Base-by-base conservation (phyloP, 1,140 invertebrate species). In the Heliconius melpomene region DNA sequence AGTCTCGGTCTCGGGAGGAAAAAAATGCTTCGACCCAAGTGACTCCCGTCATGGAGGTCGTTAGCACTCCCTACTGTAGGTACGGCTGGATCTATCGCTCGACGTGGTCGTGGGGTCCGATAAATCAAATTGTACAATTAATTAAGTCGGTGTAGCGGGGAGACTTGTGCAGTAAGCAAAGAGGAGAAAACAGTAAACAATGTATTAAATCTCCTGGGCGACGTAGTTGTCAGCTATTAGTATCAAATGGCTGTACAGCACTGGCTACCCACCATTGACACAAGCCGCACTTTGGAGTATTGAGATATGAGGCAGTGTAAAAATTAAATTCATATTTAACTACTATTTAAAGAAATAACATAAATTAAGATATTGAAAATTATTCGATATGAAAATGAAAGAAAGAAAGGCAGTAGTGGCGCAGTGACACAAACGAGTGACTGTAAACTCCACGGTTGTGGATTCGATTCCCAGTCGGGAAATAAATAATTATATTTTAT, bases 1-100 rank as follows among this genome's bases (percentile, higher is more conserved):
- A 60, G 54, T 60, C 54, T 60, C 60, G 60, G n/a, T 36, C 70
- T 54, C 76, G n/a, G 78, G 78, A 75, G 57, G n/a, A n/a, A 71
- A 73, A 79, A 79, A 79, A 79, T 13, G 16, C 16, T 54, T 72
- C 50, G 71, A 26, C 71, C 18, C 50, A 70, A 46, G 60, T 71
- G 36, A 73, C 36, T 57, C 52, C 32, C 50, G 75, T 77, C 72
- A 54, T 75, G 79, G 70, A 79, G 77, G 80, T 79, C 80, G 74
- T 82, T 82, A 72, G n/a, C 60, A 29, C 46, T 80, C 52, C 74
- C 60, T 50, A 54, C 18, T 26, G 70, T 23, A 38, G 16, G 13
- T n/a, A 23, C 73, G 72, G 40, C 72, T 23, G 3, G 23, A 8
- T 60, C 57, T 60, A 60, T 60, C 23, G 60, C 23, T 16, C 11